A percentile compares a stretch with the other conserved stretches of the same genome.
Conservation (phyloP, 1,140 invertebrate genomes). For the Ips nitidus region DNA sequence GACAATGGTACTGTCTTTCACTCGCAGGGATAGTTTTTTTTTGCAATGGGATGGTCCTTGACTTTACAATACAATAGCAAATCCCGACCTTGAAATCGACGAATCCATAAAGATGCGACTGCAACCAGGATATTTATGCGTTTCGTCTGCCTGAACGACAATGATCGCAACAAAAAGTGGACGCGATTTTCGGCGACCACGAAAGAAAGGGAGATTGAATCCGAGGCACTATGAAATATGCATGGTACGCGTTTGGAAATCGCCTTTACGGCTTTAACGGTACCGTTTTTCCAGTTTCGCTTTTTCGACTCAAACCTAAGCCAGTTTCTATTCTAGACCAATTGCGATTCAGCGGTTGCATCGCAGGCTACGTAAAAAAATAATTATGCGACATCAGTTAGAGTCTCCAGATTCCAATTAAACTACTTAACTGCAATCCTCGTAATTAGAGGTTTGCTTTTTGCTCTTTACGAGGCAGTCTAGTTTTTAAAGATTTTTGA, state of each 20-base stretch:
- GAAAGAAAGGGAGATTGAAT: constrained; percentile 28
- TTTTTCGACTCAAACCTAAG: neutral
- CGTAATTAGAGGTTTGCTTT: neutral
- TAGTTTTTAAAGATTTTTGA: neutral
- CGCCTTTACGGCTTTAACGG: constrained; percentile 11
- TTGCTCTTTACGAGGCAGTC: neutral
- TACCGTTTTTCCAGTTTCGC: constrained; percentile 15
- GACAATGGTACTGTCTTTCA: too few relatives aligned
- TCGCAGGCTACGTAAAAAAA: neutral
- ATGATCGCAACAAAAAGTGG: constrained; percentile 25
- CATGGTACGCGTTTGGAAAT: constrained; percentile 28
- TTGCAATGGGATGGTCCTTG: neutral
- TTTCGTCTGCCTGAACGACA: constrained; percentile 27
- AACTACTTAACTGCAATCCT: neutral
- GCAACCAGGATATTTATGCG: constrained; percentile 25
- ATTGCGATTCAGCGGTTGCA: neutral
- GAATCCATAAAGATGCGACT: constrained; percentile 31
- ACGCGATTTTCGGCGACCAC: constrained; percentile 25
- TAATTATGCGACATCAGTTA: constrained; percentile 1
- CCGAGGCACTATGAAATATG: constrained; percentile 31
- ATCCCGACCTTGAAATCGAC: constrained; percentile 20
- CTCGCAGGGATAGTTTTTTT: too few relatives aligned
- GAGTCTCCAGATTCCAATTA: constrained; percentile 3
- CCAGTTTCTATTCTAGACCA: neutral
- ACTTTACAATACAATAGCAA: constrained; percentile 12